Conservation (phyloP, 1,140 invertebrate genomes). For the Hetaerina americana region DNA sequence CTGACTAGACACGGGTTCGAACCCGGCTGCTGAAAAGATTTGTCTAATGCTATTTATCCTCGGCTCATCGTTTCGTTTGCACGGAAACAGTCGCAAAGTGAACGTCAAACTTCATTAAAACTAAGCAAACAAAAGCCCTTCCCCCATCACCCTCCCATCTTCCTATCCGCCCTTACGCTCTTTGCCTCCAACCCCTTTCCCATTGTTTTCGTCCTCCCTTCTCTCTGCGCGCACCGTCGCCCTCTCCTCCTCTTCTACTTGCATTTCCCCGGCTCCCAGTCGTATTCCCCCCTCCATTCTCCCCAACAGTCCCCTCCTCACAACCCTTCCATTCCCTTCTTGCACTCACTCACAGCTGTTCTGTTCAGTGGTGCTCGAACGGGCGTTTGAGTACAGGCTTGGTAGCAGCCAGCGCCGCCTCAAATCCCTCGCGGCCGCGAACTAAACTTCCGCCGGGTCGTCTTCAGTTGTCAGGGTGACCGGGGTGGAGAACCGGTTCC, state of each 20-base stretch:
- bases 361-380: neutral
- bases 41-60: neutral
- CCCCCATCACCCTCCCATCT: neutral
- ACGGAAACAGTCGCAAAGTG: neutral
- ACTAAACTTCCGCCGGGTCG: neutral
- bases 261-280: too few species aligned
- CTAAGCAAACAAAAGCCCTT: neutral
- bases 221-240: too few species aligned
- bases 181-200: neutral
- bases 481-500: neutral
- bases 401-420: neutral
- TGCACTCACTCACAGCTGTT: too few species aligned
- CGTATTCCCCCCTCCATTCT: too few species aligned
- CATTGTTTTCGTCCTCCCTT: neutral
- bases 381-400: too few species aligned
- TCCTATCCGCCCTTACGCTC: neutral
- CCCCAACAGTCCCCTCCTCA: too few species aligned
- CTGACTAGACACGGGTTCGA: neutral
- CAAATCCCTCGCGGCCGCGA: neutral
- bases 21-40: neutral
- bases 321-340: too few species aligned
- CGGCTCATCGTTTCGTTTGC: neutral
- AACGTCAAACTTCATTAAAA: neutral
- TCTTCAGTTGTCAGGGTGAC: neutral
- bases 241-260: too few species aligned